A percentile compares a stretch with the other conserved stretches of the same genome.
Conservation (phyloP, 1,140 invertebrate genomes). For the Carposina sasakii region DNA sequence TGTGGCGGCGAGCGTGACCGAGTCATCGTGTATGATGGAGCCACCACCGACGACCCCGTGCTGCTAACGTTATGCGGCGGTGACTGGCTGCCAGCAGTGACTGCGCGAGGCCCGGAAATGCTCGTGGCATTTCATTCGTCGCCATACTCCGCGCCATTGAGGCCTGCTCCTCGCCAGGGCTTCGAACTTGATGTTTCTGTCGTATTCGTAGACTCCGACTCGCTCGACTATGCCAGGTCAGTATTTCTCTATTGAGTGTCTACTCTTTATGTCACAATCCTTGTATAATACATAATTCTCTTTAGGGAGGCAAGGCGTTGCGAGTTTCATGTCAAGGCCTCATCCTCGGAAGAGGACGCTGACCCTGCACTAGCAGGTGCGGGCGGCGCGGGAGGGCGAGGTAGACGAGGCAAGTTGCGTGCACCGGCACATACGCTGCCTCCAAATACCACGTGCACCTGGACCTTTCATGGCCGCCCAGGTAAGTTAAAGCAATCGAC, state of each 20-base stretch:
- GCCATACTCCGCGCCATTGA: conserved; percentile 81
- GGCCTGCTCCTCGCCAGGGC: conserved; percentile 76
- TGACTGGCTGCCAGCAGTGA: conserved; percentile 83
- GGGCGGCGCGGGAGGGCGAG: conserved; percentile 55
- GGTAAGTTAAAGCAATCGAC: conserved; percentile 32
- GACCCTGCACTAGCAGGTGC: conserved; percentile 53
- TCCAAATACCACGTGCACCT: conserved; percentile 89
- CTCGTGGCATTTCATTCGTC: conserved; percentile 89
- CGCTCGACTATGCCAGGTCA: conserved; percentile 67
- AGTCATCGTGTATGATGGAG: conserved; percentile 89
- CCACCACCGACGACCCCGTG: conserved; percentile 83
- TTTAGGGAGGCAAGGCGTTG: conserved; percentile 72
- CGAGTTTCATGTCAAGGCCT: conserved; percentile 82
- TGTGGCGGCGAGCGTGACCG: conserved; percentile 87
- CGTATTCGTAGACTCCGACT: conserved; percentile 88
- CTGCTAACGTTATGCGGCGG: conserved; percentile 91
- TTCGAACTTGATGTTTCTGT: conserved; percentile 90
- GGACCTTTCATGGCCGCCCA: conserved; percentile 84
- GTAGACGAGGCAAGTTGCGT: conserved; percentile 75
- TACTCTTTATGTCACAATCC: not conserved
- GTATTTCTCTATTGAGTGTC: not conserved
- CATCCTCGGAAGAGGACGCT: conserved; percentile 61
- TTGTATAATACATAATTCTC: not conserved
- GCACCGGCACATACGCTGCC: conserved; percentile 88
- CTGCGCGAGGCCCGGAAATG: conserved; percentile 84